Conservation (phyloP, 2,888 invertebrate species). For the Gari tellinella region DNA sequence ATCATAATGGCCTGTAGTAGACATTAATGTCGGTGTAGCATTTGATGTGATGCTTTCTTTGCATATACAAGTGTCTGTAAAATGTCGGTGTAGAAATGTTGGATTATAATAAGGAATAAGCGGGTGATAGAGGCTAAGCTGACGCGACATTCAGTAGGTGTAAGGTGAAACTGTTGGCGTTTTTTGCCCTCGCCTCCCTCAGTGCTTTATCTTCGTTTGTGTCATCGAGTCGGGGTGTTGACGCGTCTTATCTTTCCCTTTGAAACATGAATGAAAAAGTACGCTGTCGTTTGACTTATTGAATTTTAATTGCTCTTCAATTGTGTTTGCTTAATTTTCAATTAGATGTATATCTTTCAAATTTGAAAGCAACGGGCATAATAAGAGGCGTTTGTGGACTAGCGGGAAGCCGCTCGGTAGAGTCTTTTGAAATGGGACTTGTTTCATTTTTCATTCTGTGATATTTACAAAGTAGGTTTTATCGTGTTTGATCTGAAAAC, state of each 20-base stretch:
- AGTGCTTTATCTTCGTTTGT: slow-evolving; percentile 31
- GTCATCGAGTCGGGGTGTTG: slow-evolving; percentile 34
- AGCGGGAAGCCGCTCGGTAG: background rate
- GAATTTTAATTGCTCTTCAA: slow-evolving; percentile 41
- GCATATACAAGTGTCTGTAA: too few species aligned
- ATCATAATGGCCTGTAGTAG: too few species aligned
- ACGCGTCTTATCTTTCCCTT: slow-evolving; percentile 16
- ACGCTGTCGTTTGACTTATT: slow-evolving; percentile 41
- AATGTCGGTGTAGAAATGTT: too few species aligned
- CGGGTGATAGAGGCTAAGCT: too few species aligned
- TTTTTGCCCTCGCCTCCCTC: slow-evolving; percentile 35
- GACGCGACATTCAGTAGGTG: too few species aligned
- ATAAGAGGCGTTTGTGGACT: background rate
- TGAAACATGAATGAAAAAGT: slow-evolving; percentile 26
- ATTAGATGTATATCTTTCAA: slow-evolving; percentile 34
- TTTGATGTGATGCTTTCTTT: too few species aligned
- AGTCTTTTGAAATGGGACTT: slow-evolving; percentile 34
- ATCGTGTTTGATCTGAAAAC: slow-evolving; percentile 12
- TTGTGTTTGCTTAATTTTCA: slow-evolving; percentile 41
- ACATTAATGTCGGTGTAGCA: too few species aligned
- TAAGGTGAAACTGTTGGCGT: background rate
- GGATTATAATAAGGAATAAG: too few species aligned
- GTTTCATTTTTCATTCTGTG: slow-evolving; percentile 26
- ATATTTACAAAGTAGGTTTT: slow-evolving; percentile 12
- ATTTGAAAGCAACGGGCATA: slow-evolving; percentile 8